Conservation (phyloP, 2,888 invertebrate genomes). For the Lasiommata megera region DNA sequence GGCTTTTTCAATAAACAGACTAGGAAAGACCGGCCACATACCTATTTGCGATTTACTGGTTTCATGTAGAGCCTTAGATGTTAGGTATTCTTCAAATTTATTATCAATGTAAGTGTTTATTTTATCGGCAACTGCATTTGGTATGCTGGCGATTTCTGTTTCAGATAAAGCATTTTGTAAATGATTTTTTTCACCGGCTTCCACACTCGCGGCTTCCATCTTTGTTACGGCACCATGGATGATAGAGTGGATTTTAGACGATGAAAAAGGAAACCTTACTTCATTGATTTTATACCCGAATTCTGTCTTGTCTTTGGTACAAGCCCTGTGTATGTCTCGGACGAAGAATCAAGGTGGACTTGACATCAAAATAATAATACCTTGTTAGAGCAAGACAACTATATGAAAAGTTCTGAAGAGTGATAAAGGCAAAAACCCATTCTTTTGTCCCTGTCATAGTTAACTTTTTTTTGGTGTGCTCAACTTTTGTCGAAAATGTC, state of each 20-base stretch:
- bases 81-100: conserved; percentile 86
- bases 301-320: too few species aligned
- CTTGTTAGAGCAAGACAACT: too few species aligned
- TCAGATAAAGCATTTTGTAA: conserved; percentile 69
- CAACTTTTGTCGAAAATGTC: too few species aligned
- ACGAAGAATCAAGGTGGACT: too few species aligned
- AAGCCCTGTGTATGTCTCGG: too few species aligned
- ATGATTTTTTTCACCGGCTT: conserved; percentile 71
- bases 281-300: too few species aligned
- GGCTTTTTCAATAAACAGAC: not conserved
- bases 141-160: conserved; percentile 59
- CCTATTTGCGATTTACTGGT: conserved; percentile 83
- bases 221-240: conserved; percentile 42
- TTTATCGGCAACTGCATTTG: conserved; percentile 73
- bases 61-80: conserved; percentile 87
- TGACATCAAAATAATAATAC: too few species aligned
- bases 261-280: too few species aligned
- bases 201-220: conserved; percentile 68
- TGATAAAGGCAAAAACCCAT: too few species aligned
- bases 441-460: too few species aligned
- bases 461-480: too few species aligned
- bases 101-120: conserved; percentile 79
- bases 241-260: not conserved
- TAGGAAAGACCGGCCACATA: conserved; percentile 55
- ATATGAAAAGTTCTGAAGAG: too few species aligned